Percentiles rank a stretch among this genome's conserved stretches.
Conservation (phyloP, 2,797 vertebrate genomes). For the Danionella dracula region DNA sequence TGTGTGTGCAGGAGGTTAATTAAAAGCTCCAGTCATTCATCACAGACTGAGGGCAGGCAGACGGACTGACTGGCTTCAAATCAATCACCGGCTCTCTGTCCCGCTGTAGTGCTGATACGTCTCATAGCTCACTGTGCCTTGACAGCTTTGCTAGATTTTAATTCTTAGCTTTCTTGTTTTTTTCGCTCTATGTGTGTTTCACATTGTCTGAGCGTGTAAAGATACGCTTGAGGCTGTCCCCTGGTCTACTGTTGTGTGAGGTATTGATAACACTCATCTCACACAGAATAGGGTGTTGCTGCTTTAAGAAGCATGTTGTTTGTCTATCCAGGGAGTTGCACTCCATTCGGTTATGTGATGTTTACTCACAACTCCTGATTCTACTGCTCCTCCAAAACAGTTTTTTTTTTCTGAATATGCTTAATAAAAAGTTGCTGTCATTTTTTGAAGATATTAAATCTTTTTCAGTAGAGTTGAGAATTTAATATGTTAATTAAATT, state of each 20-base stretch:
- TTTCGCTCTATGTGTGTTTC: not conserved
- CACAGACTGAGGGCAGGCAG: conserved; percentile 39
- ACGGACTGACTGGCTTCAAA: conserved; percentile 34
- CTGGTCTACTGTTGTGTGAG: not conserved
- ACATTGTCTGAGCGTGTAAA: not conserved
- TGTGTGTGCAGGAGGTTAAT: conserved; percentile 56
- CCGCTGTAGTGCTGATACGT: conserved; percentile 35
- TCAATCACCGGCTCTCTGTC: conserved; percentile 46
- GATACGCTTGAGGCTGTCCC: not conserved
- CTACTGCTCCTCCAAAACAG: not conserved
- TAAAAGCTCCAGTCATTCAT: conserved; percentile 53
- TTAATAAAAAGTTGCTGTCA: too few species aligned
- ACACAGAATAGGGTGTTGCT: not conserved
- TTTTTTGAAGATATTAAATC: too few species aligned
- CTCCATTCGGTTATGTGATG: not conserved
- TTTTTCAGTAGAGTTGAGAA: too few species aligned
- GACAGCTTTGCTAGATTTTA: not conserved
- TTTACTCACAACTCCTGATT: not conserved
- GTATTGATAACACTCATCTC: not conserved
- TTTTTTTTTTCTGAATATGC: too few species aligned
- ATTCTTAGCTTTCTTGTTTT: not conserved
- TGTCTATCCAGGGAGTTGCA: conserved; percentile 2
- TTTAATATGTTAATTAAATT: too few species aligned
- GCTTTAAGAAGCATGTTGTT: conserved; percentile 7
- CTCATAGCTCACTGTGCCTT: not conserved